Base-by-base conservation (phyloP, 2,113 vertebrate species). In the Callionymus lyra region DNA sequence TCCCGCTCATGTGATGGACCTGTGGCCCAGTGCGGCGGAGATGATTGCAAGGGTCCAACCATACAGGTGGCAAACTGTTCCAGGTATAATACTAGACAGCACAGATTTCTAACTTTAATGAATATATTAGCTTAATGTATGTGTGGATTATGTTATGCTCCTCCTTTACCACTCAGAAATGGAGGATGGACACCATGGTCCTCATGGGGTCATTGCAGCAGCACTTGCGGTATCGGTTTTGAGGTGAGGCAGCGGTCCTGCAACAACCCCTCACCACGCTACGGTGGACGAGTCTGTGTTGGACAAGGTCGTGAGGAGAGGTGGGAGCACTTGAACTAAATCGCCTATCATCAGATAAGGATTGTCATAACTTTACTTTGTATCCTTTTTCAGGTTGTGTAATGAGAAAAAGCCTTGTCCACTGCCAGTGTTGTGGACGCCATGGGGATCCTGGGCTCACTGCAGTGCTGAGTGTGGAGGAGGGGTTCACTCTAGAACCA, bases 181-280 rank as follows among this genome's bases (percentile, higher is more conserved):
- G 93, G 94, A 35, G 93, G 91, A 68, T 97, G 94, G 94, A 94
- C 94, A 12, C 91, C 91, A 0, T 97, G 94, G 94, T 91, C 93
- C 1, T 82, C 89, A 1, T 98, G 94, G 94, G 88, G 90, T 6
- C 85, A 82, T 50, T 98, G 94, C 82, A 97, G 92, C 81, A 97
- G 93, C 58, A 92, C 87, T 38, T 98, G 94, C 21, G 90, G 91
- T 10, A 91, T 97, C 8, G 94, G 94, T 40, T 98, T 97, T 59
- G 91, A 95, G 74, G 93, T 97, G 51, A 90, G 93, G 4, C 94
- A 95, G 64, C 87, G 94, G 0, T 90, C 90, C 62, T 98, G 94
- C 76, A 95, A 91, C 81, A 96, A 95, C 69, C 94, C 94, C 9
- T 86, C 90, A 0, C 94, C 93, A 21, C 85, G 92, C 4, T 87